Evolutionary conservation across 2,888 invertebrate species (phyloP), one percentile per base, ranked within the genome.

Genomic region (Pachycephus smyrnensis): DNA sequence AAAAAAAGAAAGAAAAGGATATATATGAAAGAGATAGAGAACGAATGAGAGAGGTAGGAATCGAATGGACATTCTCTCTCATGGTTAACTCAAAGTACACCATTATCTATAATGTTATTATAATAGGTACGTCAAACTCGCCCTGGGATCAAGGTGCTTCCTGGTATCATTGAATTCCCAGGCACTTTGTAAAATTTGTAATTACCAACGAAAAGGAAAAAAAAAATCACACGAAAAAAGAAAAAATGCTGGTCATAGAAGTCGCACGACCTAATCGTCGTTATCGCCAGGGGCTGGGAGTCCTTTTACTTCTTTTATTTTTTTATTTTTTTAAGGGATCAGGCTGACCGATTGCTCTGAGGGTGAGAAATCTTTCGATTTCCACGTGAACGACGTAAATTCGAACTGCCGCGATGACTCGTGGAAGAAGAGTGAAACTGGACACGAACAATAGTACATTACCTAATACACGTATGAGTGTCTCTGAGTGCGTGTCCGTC

Each of bases 161-260:
- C 55, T 9, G 55, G 23, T 55, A 23, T 55, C 35, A 35, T 35
- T 6, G 23, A 23, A 9, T 55, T 15, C 55, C 23, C 55, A 2
- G 73, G 80, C 76, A 82, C 81, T 84, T 84, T 84, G 83, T 84
- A 84, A 84, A 84, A 83, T 84, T 84, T 84, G 83, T 84, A 84
- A 83, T 83, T 84, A 84, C 75, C 36, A 77, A 76, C 23, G 23
- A 55, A 15, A 55, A 11, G 12, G 30, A 73, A 23, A 4, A 73
- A 11, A 23, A 69, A 69, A 11, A 76, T 68, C 33, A 35, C 23
- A 33, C 12, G 9, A 31, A 33, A 75, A 75, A 23, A 37, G 6
- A 15, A 15, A 40, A 15, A 40, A 15, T 15, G 15, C 9, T 23
- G 6, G 23, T 9, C 55, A 55, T 15, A 55, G 23, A 55, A 55